Conservation (phyloP, 2,888 invertebrate genomes). For the Callyntrura sp. region DNA sequence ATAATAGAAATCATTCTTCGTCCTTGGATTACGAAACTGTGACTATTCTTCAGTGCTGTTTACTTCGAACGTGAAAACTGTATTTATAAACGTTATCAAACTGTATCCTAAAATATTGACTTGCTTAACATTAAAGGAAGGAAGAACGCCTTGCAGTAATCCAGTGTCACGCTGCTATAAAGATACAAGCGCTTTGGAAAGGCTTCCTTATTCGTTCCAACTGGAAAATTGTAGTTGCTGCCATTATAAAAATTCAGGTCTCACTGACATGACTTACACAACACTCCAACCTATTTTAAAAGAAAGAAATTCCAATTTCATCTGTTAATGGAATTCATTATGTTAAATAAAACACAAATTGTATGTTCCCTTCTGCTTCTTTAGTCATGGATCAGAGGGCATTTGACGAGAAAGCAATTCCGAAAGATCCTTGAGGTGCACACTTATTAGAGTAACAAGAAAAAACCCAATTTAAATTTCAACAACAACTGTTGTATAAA, state of each 20-base stretch:
- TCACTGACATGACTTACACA: no score
- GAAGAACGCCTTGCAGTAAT: slow-evolving; percentile 70
- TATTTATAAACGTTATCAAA: not conserved
- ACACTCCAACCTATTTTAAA: no score
- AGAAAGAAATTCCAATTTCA: no score
- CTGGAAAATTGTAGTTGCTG: slow-evolving; percentile 65
- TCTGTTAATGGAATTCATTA: not conserved
- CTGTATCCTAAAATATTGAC: not conserved
- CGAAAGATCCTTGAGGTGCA: not conserved
- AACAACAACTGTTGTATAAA: not conserved
- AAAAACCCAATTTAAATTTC: slow-evolving; percentile 7
- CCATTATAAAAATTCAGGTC: slow-evolving; percentile 77
- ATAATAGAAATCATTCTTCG: no score
- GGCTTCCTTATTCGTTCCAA: slow-evolving; percentile 77
- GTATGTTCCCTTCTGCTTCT: not conserved
- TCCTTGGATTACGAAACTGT: no score
- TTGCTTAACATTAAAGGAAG: slow-evolving; percentile 41
- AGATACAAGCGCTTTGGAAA: slow-evolving; percentile 78
- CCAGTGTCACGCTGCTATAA: slow-evolving; percentile 66
- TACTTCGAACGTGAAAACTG: no score
- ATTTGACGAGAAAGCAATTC: not conserved
- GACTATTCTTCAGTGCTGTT: no score
- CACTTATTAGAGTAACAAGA: not conserved
- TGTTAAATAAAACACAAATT: not conserved
- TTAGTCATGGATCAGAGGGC: slow-evolving; percentile 38